phyloP scores from a whole-genome alignment of 2,888 invertebrate species.

The Incurvaria masculella region DNA sequence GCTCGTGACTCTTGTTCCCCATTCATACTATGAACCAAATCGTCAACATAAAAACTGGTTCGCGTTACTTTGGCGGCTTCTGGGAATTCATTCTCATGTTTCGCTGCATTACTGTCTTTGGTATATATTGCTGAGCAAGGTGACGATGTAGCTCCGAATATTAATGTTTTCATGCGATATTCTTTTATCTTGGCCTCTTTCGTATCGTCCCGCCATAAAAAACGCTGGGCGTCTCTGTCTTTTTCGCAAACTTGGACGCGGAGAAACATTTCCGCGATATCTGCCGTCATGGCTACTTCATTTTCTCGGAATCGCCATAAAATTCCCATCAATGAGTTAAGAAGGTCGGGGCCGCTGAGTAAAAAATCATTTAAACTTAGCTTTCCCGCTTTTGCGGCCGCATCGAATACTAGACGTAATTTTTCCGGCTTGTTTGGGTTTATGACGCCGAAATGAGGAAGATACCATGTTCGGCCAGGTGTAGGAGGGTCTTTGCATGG shows the following conservation, averaged over 20 bases:
- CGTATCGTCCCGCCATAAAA: not conserved
- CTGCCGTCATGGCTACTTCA: not conserved
- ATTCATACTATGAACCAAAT: conserved; percentile 9
- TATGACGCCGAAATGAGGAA: not conserved
- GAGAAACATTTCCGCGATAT: not conserved
- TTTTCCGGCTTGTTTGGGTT: not conserved
- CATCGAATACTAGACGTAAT: not conserved
- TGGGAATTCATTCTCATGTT: conserved; percentile 4
- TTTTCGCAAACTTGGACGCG: not conserved
- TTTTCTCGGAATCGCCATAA: not conserved
- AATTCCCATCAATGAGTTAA: not conserved
- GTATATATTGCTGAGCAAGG: conserved; percentile 13
- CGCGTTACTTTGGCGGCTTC: conserved; percentile 5
- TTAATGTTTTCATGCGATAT: conserved; percentile 14
- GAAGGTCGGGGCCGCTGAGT: not conserved
- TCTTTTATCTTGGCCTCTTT: not conserved
- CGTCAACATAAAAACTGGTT: conserved; percentile 13
- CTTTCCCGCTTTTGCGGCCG: not conserved
- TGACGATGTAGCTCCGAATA: conserved; percentile 14
- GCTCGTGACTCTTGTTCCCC: conserved; percentile 1
- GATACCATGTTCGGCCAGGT: too few relatives aligned
- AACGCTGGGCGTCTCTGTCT: not conserved
- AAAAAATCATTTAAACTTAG: not conserved
- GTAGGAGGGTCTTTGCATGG: too few relatives aligned
- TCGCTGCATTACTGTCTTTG: conserved; percentile 11